A percentile compares a stretch with the other conserved stretches of the same genome.
These are phyloP conservation scores for Tetragonula carbonaria DNA, from an alignment of 2,888 invertebrate genomes.

Conservation along the genomic window DNA sequence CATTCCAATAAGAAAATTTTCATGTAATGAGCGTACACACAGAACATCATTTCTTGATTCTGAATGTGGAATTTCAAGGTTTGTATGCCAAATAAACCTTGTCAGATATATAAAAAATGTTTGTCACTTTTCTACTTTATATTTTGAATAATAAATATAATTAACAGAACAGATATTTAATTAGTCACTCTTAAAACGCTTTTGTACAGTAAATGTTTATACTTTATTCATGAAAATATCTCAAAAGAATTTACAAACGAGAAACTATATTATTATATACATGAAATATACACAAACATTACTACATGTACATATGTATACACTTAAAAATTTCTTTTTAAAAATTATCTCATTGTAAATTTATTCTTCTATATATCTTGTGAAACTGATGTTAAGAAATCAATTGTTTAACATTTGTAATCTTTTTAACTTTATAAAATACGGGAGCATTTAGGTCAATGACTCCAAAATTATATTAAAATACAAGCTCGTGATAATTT, in stretches of 20 bases:
- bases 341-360: not conserved
- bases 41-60: not conserved
- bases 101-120: conserved; percentile 3
- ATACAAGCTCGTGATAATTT: not conserved
- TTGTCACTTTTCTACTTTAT: not conserved
- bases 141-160: not conserved
- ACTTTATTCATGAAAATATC: not conserved
- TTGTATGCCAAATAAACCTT: not conserved
- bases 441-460: conserved; percentile 49
- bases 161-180: not conserved
- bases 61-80: conserved; percentile 20
- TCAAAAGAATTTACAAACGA: not conserved
- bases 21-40: not conserved
- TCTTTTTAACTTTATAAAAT: conserved; percentile 29
- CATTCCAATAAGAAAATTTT: not conserved
- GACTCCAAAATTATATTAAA: conserved; percentile 40
- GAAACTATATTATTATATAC: not conserved
- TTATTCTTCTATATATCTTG: not conserved
- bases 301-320: not conserved
- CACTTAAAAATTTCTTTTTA: not conserved
- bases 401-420: not conserved
- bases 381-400: not conserved
- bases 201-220: not conserved
- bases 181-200: not conserved
- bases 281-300: not conserved